phyloP scores from a whole-genome alignment of 2,888 invertebrate genomes.

The Melinaea marsaeus region DNA sequence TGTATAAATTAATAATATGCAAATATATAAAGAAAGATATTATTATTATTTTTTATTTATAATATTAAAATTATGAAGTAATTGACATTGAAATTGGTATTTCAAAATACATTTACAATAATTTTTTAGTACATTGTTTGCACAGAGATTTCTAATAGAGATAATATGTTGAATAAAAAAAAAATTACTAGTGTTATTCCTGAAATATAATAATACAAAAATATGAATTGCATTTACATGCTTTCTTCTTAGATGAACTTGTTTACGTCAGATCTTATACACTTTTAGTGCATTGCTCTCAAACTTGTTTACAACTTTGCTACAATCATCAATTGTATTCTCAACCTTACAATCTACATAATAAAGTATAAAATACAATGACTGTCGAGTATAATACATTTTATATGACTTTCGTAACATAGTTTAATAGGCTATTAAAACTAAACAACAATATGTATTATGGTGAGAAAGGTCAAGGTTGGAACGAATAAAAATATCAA shows the following conservation, averaged over 20 bases:
- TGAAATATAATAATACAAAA: too few species aligned
- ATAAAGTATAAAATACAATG: not conserved
- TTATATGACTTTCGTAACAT: constrained; percentile 14
- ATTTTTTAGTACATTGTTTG: too few species aligned
- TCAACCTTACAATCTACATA: not conserved
- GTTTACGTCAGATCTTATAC: constrained; percentile 3
- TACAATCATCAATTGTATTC: not conserved
- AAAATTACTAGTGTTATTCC: too few species aligned
- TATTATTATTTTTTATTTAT: too few species aligned
- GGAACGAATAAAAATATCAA: not conserved
- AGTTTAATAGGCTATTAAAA: constrained; percentile 17
- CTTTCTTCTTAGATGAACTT: not conserved
- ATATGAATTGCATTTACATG: not conserved
- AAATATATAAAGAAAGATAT: too few species aligned
- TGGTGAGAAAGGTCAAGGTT: constrained; percentile 2
- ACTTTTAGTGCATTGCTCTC: constrained; percentile 9
- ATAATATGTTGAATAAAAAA: too few species aligned
- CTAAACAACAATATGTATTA: constrained; percentile 9
- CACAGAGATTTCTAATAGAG: too few species aligned
- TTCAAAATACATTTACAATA: too few species aligned
- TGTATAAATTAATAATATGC: too few species aligned
- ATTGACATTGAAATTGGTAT: too few species aligned
- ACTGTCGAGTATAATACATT: not conserved
- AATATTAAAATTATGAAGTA: too few species aligned
- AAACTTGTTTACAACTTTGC: constrained; percentile 14